phyloP scores from a whole-genome alignment of 1,140 invertebrate genomes.

The Pogonus chalceus region DNA sequence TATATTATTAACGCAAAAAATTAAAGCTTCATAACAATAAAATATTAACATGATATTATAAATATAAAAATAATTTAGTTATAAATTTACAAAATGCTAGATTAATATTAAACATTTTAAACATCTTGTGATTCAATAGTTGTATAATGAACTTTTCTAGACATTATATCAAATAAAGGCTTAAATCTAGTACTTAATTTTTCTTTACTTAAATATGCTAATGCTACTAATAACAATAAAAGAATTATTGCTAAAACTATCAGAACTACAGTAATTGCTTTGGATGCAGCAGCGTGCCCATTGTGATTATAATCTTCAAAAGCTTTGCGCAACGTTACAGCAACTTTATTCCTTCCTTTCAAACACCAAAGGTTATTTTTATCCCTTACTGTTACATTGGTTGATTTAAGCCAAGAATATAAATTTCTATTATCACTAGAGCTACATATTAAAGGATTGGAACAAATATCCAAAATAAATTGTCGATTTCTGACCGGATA shows the following conservation, averaged over 20 bases:
- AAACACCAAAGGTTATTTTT: conserved; percentile 44
- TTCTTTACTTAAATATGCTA: conserved; percentile 50
- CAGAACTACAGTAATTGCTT: conserved; percentile 43
- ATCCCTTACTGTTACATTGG: conserved; percentile 50
- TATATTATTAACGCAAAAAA: too few relatives aligned
- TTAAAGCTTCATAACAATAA: too few relatives aligned
- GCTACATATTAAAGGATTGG: conserved; percentile 60
- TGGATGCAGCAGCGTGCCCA: conserved; percentile 28
- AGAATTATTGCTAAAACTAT: conserved; percentile 46
- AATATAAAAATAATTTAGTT: too few relatives aligned
- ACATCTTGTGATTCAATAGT: conserved; percentile 46
- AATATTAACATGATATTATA: too few relatives aligned
- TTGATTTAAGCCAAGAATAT: conserved; percentile 51
- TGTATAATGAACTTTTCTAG: conserved; percentile 63
- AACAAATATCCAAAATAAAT: conserved; percentile 54
- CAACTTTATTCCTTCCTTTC: conserved; percentile 11
- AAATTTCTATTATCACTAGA: conserved; percentile 47
- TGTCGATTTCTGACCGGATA: conserved; percentile 38
- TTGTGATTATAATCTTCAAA: conserved; percentile 22
- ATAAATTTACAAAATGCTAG: too few relatives aligned
- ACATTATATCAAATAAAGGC: conserved; percentile 54
- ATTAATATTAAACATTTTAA: too few relatives aligned
- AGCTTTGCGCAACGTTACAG: conserved; percentile 28
- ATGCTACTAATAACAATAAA: conserved; percentile 40
- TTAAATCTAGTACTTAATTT: conserved; percentile 45